Conservation (phyloP, 2,888 invertebrate genomes). For the Phortica magna region DNA sequence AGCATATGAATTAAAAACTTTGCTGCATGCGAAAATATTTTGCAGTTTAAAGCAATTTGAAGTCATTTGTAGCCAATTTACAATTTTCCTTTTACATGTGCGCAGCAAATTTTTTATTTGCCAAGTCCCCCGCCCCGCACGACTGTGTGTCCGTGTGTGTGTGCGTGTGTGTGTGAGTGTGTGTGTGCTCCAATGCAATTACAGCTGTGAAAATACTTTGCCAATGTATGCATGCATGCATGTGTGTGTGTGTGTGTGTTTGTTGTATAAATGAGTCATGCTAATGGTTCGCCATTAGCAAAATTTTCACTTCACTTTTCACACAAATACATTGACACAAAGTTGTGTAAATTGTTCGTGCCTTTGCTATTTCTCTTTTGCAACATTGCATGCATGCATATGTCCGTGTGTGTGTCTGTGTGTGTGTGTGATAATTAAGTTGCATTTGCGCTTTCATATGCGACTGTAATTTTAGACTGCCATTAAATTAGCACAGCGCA, state of each 20-base stretch:
- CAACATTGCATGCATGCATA: conserved; percentile 20
- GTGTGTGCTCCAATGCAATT: conserved; percentile 59
- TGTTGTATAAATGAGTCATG: conserved; percentile 65
- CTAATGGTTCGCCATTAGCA: conserved; percentile 70
- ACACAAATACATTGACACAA: conserved; percentile 14
- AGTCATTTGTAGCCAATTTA: conserved; percentile 72
- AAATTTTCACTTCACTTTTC: conserved; percentile 54
- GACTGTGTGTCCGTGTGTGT: conserved; percentile 35
- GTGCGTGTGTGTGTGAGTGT: conserved; percentile 38
- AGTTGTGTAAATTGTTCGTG: not conserved
- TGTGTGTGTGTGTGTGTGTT: not conserved
- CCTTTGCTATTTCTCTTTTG: conserved; percentile 1
- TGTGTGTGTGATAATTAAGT: conserved; percentile 62
- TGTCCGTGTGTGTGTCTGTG: conserved; percentile 16
- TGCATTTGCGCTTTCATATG: conserved; percentile 53
- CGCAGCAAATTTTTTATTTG: conserved; percentile 16
- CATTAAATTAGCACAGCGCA: not conserved
- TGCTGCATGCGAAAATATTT: conserved; percentile 65
- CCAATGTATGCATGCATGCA: not conserved
- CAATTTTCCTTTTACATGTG: conserved; percentile 41
- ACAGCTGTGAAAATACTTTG: conserved; percentile 44
- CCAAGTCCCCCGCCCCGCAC: not conserved
- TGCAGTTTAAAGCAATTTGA: conserved; percentile 70
- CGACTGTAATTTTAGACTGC: conserved; percentile 43
- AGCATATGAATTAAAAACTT: conserved; percentile 71